A percentile compares a stretch with the other conserved stretches of the same genome.
Evolutionary conservation across 2,888 invertebrate genomes (phyloP).

Genomic region (Drosophila sordidula): DNA sequence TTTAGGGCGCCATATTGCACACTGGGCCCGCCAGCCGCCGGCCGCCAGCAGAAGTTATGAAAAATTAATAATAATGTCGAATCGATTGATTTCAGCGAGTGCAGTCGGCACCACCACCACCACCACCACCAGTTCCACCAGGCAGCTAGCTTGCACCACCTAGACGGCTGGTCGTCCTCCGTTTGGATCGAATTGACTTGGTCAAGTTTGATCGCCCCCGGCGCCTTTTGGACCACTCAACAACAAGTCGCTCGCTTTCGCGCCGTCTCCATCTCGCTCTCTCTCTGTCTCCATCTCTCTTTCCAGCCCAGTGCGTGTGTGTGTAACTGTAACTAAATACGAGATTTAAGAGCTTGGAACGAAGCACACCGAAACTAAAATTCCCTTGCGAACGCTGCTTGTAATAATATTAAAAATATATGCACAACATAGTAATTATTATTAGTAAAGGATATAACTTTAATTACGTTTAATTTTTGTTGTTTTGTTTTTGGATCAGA

Average conservation of each 20-base stretch:
- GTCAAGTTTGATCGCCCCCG: slow-evolving; percentile 65
- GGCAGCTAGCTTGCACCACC: slow-evolving; percentile 47
- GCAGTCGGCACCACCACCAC: slow-evolving; percentile 27
- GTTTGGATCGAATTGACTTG: slow-evolving; percentile 70
- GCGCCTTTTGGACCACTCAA: slow-evolving; percentile 46
- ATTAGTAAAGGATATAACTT: no score
- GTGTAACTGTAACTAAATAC: slow-evolving; percentile 79
- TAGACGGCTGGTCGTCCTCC: slow-evolving; percentile 69
- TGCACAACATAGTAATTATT: no score
- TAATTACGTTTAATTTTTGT: no score
- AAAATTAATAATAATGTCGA: slow-evolving; percentile 85
- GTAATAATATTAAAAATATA: no score
- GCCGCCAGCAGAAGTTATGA: slow-evolving; percentile 83
- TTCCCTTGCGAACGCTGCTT: no score
- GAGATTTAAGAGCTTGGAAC: slow-evolving; percentile 12
- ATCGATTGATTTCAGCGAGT: slow-evolving; percentile 83
- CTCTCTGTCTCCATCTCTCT: slow-evolving; percentile 12
- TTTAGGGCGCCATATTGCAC: slow-evolving; percentile 79
- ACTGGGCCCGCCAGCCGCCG: slow-evolving; percentile 64
- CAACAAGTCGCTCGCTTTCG: slow-evolving; percentile 22
- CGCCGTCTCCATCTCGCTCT: background rate
- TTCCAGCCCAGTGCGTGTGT: slow-evolving; percentile 26
- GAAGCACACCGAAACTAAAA: background rate
- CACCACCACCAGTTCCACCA: slow-evolving; percentile 30
- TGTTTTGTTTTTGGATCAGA: no score